These are phyloP conservation scores for Pseudoatta argentina DNA, from an alignment of 1,140 invertebrate genomes.

Conservation along the genomic window DNA sequence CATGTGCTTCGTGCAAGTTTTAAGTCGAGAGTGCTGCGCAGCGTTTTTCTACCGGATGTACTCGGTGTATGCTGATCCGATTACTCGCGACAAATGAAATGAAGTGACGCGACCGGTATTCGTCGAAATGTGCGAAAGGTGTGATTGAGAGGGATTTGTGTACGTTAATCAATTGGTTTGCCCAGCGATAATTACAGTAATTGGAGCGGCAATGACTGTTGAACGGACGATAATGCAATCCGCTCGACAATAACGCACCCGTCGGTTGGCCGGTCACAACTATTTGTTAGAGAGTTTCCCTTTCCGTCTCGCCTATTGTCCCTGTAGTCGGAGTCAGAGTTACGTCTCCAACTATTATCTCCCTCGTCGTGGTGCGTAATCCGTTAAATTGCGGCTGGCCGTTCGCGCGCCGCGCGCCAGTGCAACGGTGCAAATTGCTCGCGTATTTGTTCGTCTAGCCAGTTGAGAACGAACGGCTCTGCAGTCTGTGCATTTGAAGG, in stretches of 20 bases:
- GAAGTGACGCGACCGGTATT: constrained; percentile 9
- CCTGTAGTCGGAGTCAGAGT: constrained; percentile 45
- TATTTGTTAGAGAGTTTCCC: constrained; percentile 53
- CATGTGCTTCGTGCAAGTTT: constrained; percentile 36
- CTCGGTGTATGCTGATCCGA: background rate
- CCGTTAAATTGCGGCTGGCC: constrained; percentile 52
- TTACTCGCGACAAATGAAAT: background rate
- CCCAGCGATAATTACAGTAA: constrained; percentile 63
- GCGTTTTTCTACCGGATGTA: constrained; percentile 53
- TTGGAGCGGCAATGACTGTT: constrained; percentile 58
- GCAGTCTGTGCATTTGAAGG: constrained; percentile 35
- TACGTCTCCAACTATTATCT: constrained; percentile 63
- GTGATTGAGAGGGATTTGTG: constrained; percentile 47
- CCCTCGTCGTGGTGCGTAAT: constrained; percentile 53
- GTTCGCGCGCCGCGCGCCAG: constrained; percentile 31
- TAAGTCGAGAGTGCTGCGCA: background rate
- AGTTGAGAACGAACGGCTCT: constrained; percentile 11
- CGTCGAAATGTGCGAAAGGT: constrained; percentile 49
- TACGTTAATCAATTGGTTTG: constrained; percentile 67
- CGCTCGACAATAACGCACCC: constrained; percentile 56
- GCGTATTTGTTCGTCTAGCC: constrained; percentile 61
- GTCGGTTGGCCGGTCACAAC: constrained; percentile 40
- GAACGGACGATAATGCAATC: constrained; percentile 61
- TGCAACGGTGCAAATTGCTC: constrained; percentile 50
- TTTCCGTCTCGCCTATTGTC: constrained; percentile 49